Base-by-base conservation (phyloP, 2,113 vertebrate genomes). In the Sebastes schlegelii region DNA sequence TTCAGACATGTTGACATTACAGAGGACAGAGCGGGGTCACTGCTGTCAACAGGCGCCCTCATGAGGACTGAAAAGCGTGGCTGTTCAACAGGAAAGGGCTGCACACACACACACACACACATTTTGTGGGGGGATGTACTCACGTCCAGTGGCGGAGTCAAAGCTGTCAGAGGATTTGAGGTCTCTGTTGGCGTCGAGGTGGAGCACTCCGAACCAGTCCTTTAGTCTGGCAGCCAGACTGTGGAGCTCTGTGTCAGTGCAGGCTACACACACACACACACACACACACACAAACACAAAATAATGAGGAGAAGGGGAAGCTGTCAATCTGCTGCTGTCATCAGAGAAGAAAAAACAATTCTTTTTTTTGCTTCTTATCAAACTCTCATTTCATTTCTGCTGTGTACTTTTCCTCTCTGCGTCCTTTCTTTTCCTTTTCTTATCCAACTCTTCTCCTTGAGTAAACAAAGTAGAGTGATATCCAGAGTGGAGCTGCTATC, bases 191-290 rank as follows among this genome's bases (percentile, higher is more conserved):
- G 98, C 97, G 0, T 99, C 98, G 63, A 96, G 96, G 2, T 99
- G 98, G 6, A 99, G 96, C 88, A 97, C 96, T 16, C 98, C 96
- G 1, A 99, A 99, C 98, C 98, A 99, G 86, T 98, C 97, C 76
- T 99, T 99, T 66, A 99, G 95, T 75, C 97, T 95, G 1, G 97
- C 97, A 12, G 97, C 97, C 7, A 99, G 94, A 72, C 80, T 98
- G 94, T 96, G 95, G 89, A 99, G 83, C 16, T 99, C 97, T 77
- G 96, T 94, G 93, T 99, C 97, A 2, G 95, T 96, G 94, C 98
- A 99, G 63, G 92, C 97, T 98, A 78, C 74, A 87, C 34, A 95
- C 77, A 94, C 91, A 85, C 79, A 79, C 85, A 82, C 85, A 93
- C 26, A 83, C 49, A 48, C 91, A 80, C 61, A 63, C 0, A 23